Evolutionary conservation across 2,797 vertebrate species (phyloP), one percentile per base, ranked within the genome.

Genomic region (Triplophysa bombifrons): DNA sequence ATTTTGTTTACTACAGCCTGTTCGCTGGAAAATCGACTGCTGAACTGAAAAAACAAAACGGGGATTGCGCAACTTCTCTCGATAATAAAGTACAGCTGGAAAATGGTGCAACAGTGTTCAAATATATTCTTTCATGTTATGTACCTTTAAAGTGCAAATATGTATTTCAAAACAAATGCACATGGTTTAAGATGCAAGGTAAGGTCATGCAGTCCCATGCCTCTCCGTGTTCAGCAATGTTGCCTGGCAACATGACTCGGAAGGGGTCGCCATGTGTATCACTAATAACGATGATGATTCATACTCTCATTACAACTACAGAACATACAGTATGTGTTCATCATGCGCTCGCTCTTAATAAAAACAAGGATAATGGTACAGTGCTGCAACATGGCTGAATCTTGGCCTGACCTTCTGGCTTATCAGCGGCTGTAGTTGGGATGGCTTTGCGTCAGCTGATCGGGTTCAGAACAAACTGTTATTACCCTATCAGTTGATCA

Each of bases 1-100:
- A 19, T 73, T 30, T 80, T 73, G 70, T 73, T 80, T 80, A 80
- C 78, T 73, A 50, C 19, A 11, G 51, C 13, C 13, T 48, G 50
- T 46, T 60, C 38, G 3, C 34, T 67, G 70, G 50, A 72, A 80
- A 48, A 72, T 1, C 11, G 56, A 25, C 60, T 74, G 60, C 61
- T 7, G 25, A 14, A 53, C 44, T 9, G 16, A 71, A 46, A 41
- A 11, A 70, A 17, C 67, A 64, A 51, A 78, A 73, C 78, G 67
- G 67, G 46, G 48, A 48, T 72, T 65, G 38, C 63, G 17, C 14
- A 66, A 66, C 8, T n/a, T 68, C 20, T 8, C 6, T 46, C 0
- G 12, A 46, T 9, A 41, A 41, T 9, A 41, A 41, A 41, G 2
- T 11, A 41, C 2, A 41, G 41, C 41, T 10, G 41, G 41, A 2